Conservation (phyloP, 1,140 invertebrate species). For the Tetraneura akinire region DNA sequence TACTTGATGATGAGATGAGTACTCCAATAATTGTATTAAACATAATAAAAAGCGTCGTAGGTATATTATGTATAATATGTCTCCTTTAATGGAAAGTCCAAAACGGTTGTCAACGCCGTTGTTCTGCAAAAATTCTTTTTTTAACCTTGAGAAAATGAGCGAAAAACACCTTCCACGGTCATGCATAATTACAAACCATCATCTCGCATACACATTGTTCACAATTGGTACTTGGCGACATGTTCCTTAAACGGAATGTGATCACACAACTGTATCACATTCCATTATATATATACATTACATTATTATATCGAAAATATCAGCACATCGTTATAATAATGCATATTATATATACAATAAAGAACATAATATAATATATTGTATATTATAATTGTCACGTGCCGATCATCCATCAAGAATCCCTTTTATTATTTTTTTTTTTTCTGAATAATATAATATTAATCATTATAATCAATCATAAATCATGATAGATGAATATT, state of each 20-base stretch:
- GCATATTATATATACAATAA: neutral
- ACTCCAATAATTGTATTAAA: slow-evolving; percentile 35
- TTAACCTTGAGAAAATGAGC: slow-evolving; percentile 37
- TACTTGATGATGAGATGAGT: too few relatives aligned
- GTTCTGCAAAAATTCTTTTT: neutral
- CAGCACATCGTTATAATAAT: slow-evolving; percentile 6
- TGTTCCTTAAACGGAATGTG: slow-evolving; percentile 15
- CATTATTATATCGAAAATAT: neutral
- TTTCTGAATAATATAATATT: too few relatives aligned
- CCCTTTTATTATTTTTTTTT: neutral
- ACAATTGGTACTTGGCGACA: neutral
- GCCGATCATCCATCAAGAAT: slow-evolving; percentile 8
- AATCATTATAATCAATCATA: too few relatives aligned
- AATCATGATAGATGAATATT: too few relatives aligned
- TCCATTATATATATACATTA: neutral
- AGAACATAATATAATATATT: too few relatives aligned
- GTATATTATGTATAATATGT: slow-evolving; percentile 6
- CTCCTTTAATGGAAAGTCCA: slow-evolving; percentile 32
- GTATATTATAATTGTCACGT: neutral
- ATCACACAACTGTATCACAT: slow-evolving; percentile 6
- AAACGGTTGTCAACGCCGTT: slow-evolving; percentile 27
- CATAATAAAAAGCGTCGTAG: neutral
- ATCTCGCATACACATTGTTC: neutral
- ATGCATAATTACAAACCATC: slow-evolving; percentile 32
- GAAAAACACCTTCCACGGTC: slow-evolving; percentile 39